Base-by-base conservation (phyloP, 2,797 vertebrate genomes). In the Diceros bicornis region DNA sequence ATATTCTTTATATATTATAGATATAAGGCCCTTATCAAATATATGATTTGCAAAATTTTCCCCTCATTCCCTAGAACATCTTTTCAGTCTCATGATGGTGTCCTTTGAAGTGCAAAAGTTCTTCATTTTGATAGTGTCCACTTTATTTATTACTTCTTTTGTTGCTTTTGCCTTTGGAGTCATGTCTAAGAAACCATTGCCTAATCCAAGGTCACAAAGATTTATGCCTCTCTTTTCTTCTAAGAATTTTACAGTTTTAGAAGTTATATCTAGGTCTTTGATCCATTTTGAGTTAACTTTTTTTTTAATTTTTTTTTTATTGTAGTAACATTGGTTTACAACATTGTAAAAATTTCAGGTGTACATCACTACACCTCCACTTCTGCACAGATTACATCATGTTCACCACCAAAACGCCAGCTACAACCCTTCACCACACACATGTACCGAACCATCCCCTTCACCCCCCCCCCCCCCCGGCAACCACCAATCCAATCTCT, bases 161-260 rank as follows among this genome's bases (percentile, higher is more conserved):
- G 37, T 55, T 94, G 20, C 8, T 83, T 86, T 95, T 95, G n/a
- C 52, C 61, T 94, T 92, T 88, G 55, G 32, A 79, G 52, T 86
- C 11, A 78, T 68, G 27, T 52, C 81, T 75, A 82, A 89, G 13
- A 90, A 81, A 64, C 14, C 11, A 25, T 81, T 95, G 29, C 16
- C 11, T 90, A 93, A 88, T 85, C 10, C 41, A 86, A 77, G 4
- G 5, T 92, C n/a, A 61, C 20, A 47, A 95, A 89, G 21, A 92
- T 66, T 71, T 50, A 62, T 41, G 34, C 50, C 13, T 74, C 52
- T 75, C 27, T 66, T 92, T 89, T 97, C 55, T 52, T 64, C 14
- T 74, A 83, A 16, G 37, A 68, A 79, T 86, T 95, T 84, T 71
- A 81, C 21, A 91, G 62, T 69, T 96, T 96, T 68, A 92, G 3